A percentile compares a stretch with the other conserved stretches of the same genome.
phyloP scores from a whole-genome alignment of 2,797 vertebrate species.

The Lithobates sylvaticus region DNA sequence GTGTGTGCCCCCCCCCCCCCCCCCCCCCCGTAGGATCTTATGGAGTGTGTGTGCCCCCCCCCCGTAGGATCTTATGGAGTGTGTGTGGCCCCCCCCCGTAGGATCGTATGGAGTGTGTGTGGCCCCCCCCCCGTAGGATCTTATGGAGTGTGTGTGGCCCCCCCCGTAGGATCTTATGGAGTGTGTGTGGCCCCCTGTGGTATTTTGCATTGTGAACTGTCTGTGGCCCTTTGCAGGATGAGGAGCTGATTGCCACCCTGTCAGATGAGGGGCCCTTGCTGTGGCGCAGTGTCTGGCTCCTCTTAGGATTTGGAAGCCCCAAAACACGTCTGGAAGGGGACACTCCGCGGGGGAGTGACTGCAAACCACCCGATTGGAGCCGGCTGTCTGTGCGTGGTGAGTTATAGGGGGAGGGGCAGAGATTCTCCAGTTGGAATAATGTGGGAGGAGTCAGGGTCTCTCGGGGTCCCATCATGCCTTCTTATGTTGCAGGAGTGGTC shows the following conservation, averaged over 20 bases:
- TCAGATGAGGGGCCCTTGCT: conserved; percentile 33
- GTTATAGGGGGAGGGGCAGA: neutral
- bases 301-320: conserved; percentile 4
- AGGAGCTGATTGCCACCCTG: neutral
- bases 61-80: neutral
- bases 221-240: conserved; percentile 8
- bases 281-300: conserved; percentile 3
- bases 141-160: neutral
- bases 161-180: neutral
- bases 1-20: neutral
- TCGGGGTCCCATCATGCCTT: neutral
- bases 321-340: conserved; percentile 43
- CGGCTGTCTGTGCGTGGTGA: conserved; percentile 46
- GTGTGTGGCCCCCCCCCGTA: neutral
- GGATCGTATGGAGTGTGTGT: no score
- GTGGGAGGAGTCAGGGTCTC: neutral
- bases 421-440: neutral
- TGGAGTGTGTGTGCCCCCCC: no score
- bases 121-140: no score
- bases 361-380: conserved; percentile 31
- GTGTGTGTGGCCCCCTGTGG: neutral
- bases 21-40: no score
- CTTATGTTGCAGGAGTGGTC: conserved; percentile 75
- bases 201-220: neutral
- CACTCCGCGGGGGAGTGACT: neutral